A percentile compares a stretch with the other conserved stretches of the same genome.
Evolutionary conservation across 2,113 vertebrate species (phyloP).

Genomic region (Carollia perspicillata): DNA sequence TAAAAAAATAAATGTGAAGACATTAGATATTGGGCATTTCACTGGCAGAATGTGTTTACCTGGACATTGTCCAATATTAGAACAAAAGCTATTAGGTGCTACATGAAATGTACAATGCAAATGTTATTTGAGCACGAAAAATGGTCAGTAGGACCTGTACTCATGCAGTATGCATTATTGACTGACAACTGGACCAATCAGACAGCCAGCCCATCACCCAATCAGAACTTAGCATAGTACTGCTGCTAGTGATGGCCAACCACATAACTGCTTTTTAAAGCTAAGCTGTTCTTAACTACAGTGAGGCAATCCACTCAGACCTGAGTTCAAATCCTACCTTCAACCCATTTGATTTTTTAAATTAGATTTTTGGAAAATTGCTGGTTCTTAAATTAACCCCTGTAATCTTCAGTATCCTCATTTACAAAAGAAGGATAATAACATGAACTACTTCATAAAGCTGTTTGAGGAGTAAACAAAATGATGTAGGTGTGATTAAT

Average conservation of each 20-base stretch:
- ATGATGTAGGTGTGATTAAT: not conserved
- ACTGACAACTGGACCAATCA: not conserved
- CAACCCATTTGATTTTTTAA: not conserved
- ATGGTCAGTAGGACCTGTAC: not conserved
- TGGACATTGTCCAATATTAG: slow-evolving; percentile 39
- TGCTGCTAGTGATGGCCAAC: not conserved
- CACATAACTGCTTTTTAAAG: not conserved
- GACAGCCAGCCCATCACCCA: not conserved
- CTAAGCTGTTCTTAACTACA: not conserved
- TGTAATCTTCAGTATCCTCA: not conserved
- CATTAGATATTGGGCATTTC: not conserved
- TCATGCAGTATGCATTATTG: not conserved
- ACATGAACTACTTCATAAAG: not conserved
- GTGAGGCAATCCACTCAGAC: not conserved
- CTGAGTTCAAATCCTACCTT: slow-evolving; percentile 11
- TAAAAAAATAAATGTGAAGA: not conserved
- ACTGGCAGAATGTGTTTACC: not conserved
- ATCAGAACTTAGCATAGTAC: not conserved
- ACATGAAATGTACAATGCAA: not conserved
- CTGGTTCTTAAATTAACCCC: not conserved
- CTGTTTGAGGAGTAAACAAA: not conserved
- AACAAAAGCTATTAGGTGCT: not conserved
- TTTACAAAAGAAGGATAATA: not conserved
- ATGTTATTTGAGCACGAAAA: slow-evolving; percentile 14
- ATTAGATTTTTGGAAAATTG: not conserved